These are phyloP conservation scores for Coptodon rendalli DNA, from an alignment of 2,113 vertebrate genomes.

Conservation along the genomic window DNA sequence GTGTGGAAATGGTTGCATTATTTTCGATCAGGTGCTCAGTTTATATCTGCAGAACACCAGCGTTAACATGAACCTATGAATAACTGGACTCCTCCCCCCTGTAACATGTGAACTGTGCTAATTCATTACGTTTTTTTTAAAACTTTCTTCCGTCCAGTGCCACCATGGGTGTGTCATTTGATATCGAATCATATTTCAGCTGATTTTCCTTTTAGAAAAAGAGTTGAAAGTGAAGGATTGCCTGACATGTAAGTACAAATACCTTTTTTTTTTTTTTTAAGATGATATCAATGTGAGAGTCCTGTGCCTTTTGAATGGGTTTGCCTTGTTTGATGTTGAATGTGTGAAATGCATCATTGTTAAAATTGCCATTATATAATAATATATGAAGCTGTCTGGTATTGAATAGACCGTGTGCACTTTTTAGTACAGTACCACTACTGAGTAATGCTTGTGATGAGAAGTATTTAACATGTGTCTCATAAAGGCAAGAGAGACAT, in stretches of 20 bases:
- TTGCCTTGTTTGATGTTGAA: constrained; percentile 92
- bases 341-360: constrained; percentile 84
- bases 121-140: background rate
- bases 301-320: constrained; percentile 88
- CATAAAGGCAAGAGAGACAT: constrained; percentile 68
- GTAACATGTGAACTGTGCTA: background rate
- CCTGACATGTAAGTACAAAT: constrained; percentile 42
- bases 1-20: background rate
- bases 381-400: constrained; percentile 77
- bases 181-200: constrained; percentile 51
- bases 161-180: constrained; percentile 68
- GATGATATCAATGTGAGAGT: constrained; percentile 82
- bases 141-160: constrained; percentile 72
- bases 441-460: constrained; percentile 83
- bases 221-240: constrained; percentile 58
- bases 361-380: constrained; percentile 78
- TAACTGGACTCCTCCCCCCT: constrained; percentile 14
- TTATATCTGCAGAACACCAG: constrained; percentile 10
- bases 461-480: constrained; percentile 76
- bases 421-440: constrained; percentile 84
- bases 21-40: background rate
- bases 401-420: constrained; percentile 80
- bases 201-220: background rate
- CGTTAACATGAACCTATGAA: background rate
- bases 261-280: background rate